Percentiles rank a stretch among this genome's conserved stretches.
Conservation (phyloP, 2,888 invertebrate genomes). For the Plemyria rubiginata region DNA sequence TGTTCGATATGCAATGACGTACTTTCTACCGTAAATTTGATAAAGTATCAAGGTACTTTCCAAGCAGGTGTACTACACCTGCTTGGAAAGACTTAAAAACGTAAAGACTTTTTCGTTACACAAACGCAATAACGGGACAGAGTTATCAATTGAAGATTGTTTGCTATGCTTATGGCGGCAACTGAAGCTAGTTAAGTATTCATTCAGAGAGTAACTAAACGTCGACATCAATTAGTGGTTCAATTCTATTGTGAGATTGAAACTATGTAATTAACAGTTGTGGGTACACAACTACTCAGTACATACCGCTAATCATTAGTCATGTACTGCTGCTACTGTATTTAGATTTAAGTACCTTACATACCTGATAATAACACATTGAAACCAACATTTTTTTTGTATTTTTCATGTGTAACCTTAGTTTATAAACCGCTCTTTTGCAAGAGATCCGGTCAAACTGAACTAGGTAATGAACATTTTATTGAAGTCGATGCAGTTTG, state of each 20-base stretch:
- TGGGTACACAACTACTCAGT: slow-evolving; percentile 7
- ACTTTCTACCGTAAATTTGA: too few relatives aligned
- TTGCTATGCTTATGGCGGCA: slow-evolving; percentile 13
- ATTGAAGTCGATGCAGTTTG: slow-evolving; percentile 17
- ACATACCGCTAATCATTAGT: neutral
- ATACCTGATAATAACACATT: slow-evolving; percentile 8
- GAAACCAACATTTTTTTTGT: neutral
- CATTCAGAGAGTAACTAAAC: slow-evolving; percentile 14
- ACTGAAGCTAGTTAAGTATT: slow-evolving; percentile 13
- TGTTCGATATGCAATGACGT: too few relatives aligned
- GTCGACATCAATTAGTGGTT: slow-evolving; percentile 26
- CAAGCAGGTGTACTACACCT: too few relatives aligned
- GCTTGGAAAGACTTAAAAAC: too few relatives aligned
- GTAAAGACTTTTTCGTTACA: slow-evolving; percentile 9
- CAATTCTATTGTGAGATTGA: slow-evolving; percentile 23
- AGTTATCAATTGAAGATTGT: slow-evolving; percentile 22
- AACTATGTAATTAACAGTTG: slow-evolving; percentile 15
- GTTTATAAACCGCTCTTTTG: slow-evolving; percentile 11
- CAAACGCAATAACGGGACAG: slow-evolving; percentile 13
- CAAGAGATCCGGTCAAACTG: slow-evolving; percentile 28
- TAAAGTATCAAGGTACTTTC: too few relatives aligned
- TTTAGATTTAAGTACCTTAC: neutral
- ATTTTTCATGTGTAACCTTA: neutral
- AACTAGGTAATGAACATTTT: slow-evolving; percentile 25
- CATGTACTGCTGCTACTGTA: neutral